Base-by-base conservation (phyloP, 2,888 invertebrate genomes). In the Spatulosminthurus flaviceps region DNA sequence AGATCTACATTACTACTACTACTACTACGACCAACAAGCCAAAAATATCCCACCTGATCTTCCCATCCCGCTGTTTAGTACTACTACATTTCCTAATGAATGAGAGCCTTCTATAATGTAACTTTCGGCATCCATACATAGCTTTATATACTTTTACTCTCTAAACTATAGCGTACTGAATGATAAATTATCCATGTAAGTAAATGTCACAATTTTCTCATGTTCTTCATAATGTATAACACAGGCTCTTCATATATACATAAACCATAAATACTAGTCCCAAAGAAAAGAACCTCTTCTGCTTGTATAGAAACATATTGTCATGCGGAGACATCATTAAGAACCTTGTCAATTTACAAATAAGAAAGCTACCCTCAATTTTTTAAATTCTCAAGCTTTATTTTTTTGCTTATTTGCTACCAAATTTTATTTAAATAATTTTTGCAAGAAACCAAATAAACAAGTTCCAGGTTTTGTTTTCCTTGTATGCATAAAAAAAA, bases 21-120 rank as follows among this genome's bases (percentile, higher is more conserved):
- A 41, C 41, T 41, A 41, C 41, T n/a, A n/a, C 41, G 13, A 41
- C 7, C 41, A 11, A 64, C 24, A 64, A 64, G 64, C 64, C 64
- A 64, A 64, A 64, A 64, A 64, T 64, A 64, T 64, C 64, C 22
- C 64, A 64, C 64, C 64, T 64, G 64, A 64, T 64, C 64, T 64
- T 64, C 24, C 26, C 64, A 22, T n/a, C n/a, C 61, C 22, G 7
- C 64, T 64, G 13, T 24, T 2, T 51, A 19, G n/a, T n/a, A n/a
- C n/a, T n/a, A n/a, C n/a, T n/a, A n/a, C n/a, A n/a, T 19, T 51
- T n/a, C 51, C n/a, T 19, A 51, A 51, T 51, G 51, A 51, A 51
- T 51, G 51, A 51, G 51, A 13, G 51, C 16, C 51, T n/a, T n/a
- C 51, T 19, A n/a, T 19, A 51, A 51, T 5, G 51, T 51, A 51